Evolutionary conservation across 64 coral and sea anemone species (phyloP).

Genomic region (Acropora yongei): DNA sequence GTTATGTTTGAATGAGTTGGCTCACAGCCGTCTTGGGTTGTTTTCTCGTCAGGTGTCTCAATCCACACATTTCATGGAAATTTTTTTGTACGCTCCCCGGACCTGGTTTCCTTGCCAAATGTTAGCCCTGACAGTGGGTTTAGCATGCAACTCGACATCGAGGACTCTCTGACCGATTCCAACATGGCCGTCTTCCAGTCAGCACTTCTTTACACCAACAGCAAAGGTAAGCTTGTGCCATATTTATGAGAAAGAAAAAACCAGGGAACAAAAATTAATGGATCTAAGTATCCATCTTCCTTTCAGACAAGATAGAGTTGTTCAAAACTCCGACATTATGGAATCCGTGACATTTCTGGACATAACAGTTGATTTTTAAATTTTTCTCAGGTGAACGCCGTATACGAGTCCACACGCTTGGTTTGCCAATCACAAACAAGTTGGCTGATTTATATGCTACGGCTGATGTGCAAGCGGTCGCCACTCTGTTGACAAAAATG

Average conservation of each 20-base stretch:
- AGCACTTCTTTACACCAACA: conserved; percentile 95
- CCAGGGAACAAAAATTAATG: too few species aligned
- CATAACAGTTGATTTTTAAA: too few species aligned
- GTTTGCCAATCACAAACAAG: conserved; percentile 91
- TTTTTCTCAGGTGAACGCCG: conserved; percentile 78
- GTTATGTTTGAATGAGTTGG: too few species aligned
- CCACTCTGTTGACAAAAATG: conserved; percentile 92
- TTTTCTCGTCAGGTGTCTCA: conserved; percentile 72
- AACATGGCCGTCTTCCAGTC: conserved; percentile 91
- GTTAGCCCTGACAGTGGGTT: conserved; percentile 92
- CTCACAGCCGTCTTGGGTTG: neutral
- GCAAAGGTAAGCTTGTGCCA: conserved; percentile 68
- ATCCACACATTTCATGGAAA: conserved; percentile 99
- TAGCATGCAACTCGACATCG: conserved; percentile 98
- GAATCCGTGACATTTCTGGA: too few species aligned
- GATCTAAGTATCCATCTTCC: too few species aligned
- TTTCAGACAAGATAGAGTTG: too few species aligned
- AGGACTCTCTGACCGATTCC: conserved; percentile 86
- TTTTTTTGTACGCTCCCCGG: conserved; percentile 99
- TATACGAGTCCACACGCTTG: conserved; percentile 94
- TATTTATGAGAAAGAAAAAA: neutral
- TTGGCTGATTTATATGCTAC: conserved; percentile 89
- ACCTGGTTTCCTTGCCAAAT: conserved; percentile 97
- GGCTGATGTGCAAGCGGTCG: conserved; percentile 88
- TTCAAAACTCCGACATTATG: too few species aligned